phyloP scores from a whole-genome alignment of 2,797 vertebrate genomes.

The Chelidonichthys spinosus region DNA sequence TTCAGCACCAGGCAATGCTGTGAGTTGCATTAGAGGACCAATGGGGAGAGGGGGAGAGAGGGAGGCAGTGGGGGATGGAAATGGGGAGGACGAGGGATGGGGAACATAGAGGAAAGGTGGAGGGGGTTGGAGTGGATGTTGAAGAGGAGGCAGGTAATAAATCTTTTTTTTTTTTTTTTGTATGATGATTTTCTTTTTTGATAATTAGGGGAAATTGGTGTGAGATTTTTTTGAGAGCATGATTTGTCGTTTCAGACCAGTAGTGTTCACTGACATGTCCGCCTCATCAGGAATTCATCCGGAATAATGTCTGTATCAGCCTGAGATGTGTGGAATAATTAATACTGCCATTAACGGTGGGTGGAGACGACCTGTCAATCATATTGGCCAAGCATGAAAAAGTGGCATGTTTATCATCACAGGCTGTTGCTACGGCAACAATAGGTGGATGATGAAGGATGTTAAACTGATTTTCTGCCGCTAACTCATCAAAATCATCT shows the following conservation, averaged over 20 bases:
- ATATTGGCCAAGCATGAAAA: slow-evolving; percentile 70
- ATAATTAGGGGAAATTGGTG: slow-evolving; percentile 11
- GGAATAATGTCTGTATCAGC: slow-evolving; percentile 69
- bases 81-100: slow-evolving; percentile 59
- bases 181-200: slow-evolving; percentile 9
- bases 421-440: slow-evolving; percentile 75
- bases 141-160: slow-evolving; percentile 48
- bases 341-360: slow-evolving; percentile 80
- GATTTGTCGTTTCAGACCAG: slow-evolving; percentile 14
- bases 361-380: slow-evolving; percentile 77
- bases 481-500: slow-evolving; percentile 35
- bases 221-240: slow-evolving; percentile 15
- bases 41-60: slow-evolving; percentile 22
- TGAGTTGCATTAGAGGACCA: slow-evolving; percentile 64
- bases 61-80: slow-evolving; percentile 55
- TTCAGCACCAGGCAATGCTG: slow-evolving; percentile 74
- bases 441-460: slow-evolving; percentile 44
- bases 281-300: slow-evolving; percentile 73
- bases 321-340: slow-evolving; percentile 77
- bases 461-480: slow-evolving; percentile 52
- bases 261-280: slow-evolving; percentile 29
- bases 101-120: slow-evolving; percentile 50
- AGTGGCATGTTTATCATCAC: slow-evolving; percentile 70
- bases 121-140: slow-evolving; percentile 37
- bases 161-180: slow-evolving; percentile 45